These are phyloP conservation scores for Teleiodes luculella DNA, from an alignment of 2,888 invertebrate species.

Conservation along the genomic window DNA sequence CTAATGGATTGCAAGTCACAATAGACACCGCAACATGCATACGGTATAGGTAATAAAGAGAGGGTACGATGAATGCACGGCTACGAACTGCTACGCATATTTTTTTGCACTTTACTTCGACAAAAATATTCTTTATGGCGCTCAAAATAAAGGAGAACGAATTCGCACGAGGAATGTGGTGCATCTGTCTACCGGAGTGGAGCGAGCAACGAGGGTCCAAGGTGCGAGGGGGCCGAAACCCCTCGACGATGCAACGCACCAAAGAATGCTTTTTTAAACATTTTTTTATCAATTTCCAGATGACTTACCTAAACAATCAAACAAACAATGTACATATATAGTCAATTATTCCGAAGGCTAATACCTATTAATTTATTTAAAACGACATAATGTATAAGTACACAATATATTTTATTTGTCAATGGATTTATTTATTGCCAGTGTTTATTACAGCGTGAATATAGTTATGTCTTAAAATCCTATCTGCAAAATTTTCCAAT, in stretches of 20 bases:
- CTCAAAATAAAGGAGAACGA: slow-evolving; percentile 32
- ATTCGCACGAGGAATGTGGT: slow-evolving; percentile 36
- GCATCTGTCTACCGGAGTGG: slow-evolving; percentile 58
- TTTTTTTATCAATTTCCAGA: slow-evolving; percentile 53
- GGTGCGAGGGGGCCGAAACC: slow-evolving; percentile 58
- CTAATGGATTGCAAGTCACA: slow-evolving; percentile 70
- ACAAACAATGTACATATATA: slow-evolving; percentile 17
- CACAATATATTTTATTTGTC: no score
- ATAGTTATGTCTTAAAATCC: no score
- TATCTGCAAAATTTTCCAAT: no score
- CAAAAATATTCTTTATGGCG: slow-evolving; percentile 43
- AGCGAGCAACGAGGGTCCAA: slow-evolving; percentile 56
- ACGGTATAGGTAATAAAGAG: slow-evolving; percentile 67
- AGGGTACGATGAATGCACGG: slow-evolving; percentile 70
- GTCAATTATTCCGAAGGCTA: no score
- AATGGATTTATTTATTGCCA: no score
- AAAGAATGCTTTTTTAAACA: slow-evolving; percentile 50
- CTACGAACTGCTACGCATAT: slow-evolving; percentile 43
- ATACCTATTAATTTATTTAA: no score
- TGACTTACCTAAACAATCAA: slow-evolving; percentile 32
- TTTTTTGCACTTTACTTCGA: slow-evolving; percentile 22
- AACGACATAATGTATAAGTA: no score
- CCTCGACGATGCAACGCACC: slow-evolving; percentile 51
- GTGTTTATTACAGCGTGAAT: no score
- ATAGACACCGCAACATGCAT: slow-evolving; percentile 69